These are phyloP conservation scores for Muricea muricata DNA, from an alignment of 92 coral and sea anemone genomes.

Conservation along the genomic window DNA sequence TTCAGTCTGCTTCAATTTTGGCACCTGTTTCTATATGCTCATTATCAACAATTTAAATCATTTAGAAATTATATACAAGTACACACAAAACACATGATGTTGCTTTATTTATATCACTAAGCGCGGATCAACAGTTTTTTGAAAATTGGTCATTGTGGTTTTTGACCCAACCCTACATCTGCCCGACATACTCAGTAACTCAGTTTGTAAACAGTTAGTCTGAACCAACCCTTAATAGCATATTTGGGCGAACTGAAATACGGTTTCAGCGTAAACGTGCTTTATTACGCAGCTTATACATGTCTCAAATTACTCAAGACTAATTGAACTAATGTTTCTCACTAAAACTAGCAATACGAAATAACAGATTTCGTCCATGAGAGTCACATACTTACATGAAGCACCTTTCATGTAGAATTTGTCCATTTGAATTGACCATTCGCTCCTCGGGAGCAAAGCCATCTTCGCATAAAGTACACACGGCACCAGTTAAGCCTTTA, in stretches of 20 bases:
- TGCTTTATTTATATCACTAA: too few species aligned
- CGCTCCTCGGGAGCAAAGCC: conserved; percentile 97
- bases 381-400: conserved; percentile 81
- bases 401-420: conserved; percentile 96
- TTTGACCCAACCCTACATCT: too few species aligned
- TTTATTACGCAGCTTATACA: neutral
- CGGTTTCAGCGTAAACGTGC: neutral
- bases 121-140: too few species aligned
- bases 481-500: conserved; percentile 85
- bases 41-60: too few species aligned
- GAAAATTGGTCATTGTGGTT: too few species aligned
- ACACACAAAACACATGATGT: too few species aligned
- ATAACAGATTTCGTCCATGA: neutral
- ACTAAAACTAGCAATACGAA: neutral
- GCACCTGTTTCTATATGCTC: too few species aligned
- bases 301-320: neutral
- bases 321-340: neutral
- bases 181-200: too few species aligned
- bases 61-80: too few species aligned
- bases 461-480: conserved; percentile 95
- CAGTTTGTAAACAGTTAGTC: too few species aligned
- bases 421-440: conserved; percentile 99
- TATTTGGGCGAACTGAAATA: neutral
- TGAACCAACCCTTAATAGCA: too few species aligned
- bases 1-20: too few species aligned